Evolutionary conservation across 2,888 invertebrate genomes (phyloP).

Genomic region (Rhogogaster chlorosoma): DNA sequence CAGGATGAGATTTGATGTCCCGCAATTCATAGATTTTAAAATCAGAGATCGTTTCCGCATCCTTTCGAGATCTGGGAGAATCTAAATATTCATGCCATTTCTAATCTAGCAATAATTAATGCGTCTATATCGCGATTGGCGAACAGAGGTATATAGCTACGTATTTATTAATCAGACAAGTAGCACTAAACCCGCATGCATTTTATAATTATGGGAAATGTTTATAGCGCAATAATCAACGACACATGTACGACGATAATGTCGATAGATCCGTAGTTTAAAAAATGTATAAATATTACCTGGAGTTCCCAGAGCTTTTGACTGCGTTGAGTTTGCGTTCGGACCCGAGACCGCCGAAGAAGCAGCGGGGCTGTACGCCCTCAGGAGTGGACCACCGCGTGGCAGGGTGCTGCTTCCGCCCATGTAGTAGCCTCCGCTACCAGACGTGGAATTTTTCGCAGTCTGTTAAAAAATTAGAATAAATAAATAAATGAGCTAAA

Average conservation of each 20-base stretch:
- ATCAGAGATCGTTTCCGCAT: neutral
- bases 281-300: constrained; percentile 63
- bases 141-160: neutral
- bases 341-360: constrained; percentile 72
- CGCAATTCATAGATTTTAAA: neutral
- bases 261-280: neutral
- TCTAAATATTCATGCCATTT: neutral
- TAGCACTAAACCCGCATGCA: neutral
- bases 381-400: constrained; percentile 83
- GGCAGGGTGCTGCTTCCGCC: constrained; percentile 85
- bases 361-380: constrained; percentile 85
- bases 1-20: neutral
- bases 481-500: neutral
- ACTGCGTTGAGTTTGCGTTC: constrained; percentile 68
- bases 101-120: neutral
- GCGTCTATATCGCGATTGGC: neutral
- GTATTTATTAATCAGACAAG: neutral
- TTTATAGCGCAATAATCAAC: neutral
- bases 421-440: constrained; percentile 82
- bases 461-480: constrained; percentile 76
- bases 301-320: constrained; percentile 71
- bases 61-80: neutral
- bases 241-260: neutral
- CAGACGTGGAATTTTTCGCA: constrained; percentile 81
- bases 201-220: neutral